A percentile compares a stretch with the other conserved stretches of the same genome.
phyloP scores from a whole-genome alignment of 1,140 invertebrate species.

The Aricia agestis region DNA sequence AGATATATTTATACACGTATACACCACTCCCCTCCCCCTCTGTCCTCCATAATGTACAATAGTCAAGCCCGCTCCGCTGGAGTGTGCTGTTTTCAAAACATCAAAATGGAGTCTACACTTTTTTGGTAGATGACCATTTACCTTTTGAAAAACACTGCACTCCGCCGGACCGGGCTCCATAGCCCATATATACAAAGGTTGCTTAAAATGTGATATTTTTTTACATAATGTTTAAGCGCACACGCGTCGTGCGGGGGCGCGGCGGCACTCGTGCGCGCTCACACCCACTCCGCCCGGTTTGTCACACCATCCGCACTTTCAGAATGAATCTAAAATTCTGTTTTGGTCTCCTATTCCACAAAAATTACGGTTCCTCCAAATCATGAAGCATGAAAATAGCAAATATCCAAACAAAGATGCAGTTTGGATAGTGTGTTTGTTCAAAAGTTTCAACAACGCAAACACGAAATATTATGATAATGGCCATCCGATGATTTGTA shows the following conservation, averaged over 20 bases:
- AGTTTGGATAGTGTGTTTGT: background rate
- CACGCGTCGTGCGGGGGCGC: conserved; percentile 44
- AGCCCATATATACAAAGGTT: conserved; percentile 69
- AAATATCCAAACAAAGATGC: background rate
- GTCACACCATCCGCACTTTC: conserved; percentile 55
- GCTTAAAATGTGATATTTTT: conserved; percentile 64
- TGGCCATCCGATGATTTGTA: background rate
- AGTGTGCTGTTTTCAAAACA: conserved; percentile 44
- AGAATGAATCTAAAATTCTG: conserved; percentile 54
- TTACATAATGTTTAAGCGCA: conserved; percentile 41
- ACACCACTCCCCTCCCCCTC: conserved; percentile 44
- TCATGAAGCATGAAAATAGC: background rate
- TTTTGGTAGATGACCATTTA: background rate
- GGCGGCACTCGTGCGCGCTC: conserved; percentile 28
- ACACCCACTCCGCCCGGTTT: conserved; percentile 44
- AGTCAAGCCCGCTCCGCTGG: conserved; percentile 43
- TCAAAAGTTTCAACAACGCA: background rate
- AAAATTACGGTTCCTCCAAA: background rate
- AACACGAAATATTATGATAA: background rate
- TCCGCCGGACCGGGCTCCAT: conserved; percentile 50
- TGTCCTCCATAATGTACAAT: conserved; percentile 69
- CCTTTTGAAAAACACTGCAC: conserved; percentile 34
- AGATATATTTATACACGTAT: conserved; percentile 68
- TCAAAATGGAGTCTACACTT: background rate
- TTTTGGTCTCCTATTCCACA: background rate